Percentiles rank a stretch among this genome's conserved stretches.
Conservation (phyloP, 1,140 invertebrate species). For the Plectrocnemia conspersa region DNA sequence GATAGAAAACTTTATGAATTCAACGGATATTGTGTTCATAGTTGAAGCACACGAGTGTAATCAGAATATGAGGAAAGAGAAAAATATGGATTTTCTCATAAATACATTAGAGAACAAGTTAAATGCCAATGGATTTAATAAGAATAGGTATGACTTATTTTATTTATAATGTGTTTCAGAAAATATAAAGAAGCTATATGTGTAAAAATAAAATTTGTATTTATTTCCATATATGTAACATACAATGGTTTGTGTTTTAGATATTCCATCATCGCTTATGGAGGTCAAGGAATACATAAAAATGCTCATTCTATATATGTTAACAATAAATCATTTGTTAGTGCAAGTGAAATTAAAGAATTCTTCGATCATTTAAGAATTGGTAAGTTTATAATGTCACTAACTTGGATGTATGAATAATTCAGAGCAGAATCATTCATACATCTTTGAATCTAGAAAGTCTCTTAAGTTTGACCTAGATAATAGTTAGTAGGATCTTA, state of each 20-base stretch:
- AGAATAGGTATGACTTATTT: slow-evolving; percentile 57
- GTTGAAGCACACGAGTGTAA: slow-evolving; percentile 84
- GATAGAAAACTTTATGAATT: slow-evolving; percentile 54
- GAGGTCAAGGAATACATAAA: slow-evolving; percentile 66
- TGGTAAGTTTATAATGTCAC: slow-evolving; percentile 44
- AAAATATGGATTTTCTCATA: slow-evolving; percentile 64
- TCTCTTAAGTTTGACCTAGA: not conserved
- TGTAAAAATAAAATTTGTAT: not conserved
- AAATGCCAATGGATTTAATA: slow-evolving; percentile 53
- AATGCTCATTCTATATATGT: slow-evolving; percentile 64
- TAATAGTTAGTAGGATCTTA: too few relatives aligned
- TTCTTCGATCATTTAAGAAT: slow-evolving; percentile 60
- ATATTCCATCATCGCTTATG: slow-evolving; percentile 77
- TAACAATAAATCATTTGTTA: slow-evolving; percentile 63
- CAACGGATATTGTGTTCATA: slow-evolving; percentile 82
- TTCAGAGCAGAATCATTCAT: not conserved
- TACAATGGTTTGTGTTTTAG: slow-evolving; percentile 49
- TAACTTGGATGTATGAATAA: not conserved
- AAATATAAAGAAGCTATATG: too few relatives aligned
- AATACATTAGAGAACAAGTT: slow-evolving; percentile 64
- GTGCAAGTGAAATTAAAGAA: slow-evolving; percentile 50
- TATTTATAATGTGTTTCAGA: slow-evolving; percentile 4
- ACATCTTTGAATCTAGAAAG: not conserved
- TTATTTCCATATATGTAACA: too few relatives aligned
- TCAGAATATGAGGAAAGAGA: slow-evolving; percentile 55